Base-by-base conservation (phyloP, 2,113 vertebrate genomes). In the Gila orcuttii region DNA sequence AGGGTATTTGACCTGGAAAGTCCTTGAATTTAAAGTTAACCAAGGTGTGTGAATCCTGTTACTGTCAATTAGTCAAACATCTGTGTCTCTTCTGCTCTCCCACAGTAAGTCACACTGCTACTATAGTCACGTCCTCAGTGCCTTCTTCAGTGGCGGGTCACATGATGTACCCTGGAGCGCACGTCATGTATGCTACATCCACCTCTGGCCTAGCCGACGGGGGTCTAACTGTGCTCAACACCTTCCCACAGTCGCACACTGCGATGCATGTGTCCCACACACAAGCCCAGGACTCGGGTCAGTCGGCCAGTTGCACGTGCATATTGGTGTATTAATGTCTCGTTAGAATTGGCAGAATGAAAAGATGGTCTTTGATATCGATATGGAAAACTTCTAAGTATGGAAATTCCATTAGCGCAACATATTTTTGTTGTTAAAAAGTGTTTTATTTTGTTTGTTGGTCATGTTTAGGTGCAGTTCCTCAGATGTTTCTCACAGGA, bases 121-220 rank as follows among this genome's bases (percentile, higher is more conserved):
- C 97, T 80, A 96, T 97, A 89, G 95, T 96, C 92, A 96, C 97
- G 1, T 97, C 96, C 1, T 96, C 96, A 0, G 95, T 96, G 87
- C 95, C 96, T 85, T 96, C 97, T 79, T 96, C 97, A 0, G 94
- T 97, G 91, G 93, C 96, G 0, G 95, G 97, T 91, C 98, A 98
- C 94, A 96, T 99, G 96, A 98, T 98, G 97, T 98, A 98, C 88
- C 96, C 97, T 60, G 95, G 96, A 25, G 93, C 96, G 6, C 97
- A 97, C 0, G 95, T 99, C 91, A 98, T 99, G 98, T 99, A 98
- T 0, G 95, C 97, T 0, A 33, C 91, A 0, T 95, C 96, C 59
- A 95, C 96, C 9, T 93, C 97, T 3, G 94, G 96, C n/a, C 94
- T 98, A 59, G 86, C 94, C 0, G 97, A 98, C 1, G 95, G 96